Base-by-base conservation (phyloP, 2,113 vertebrate genomes). In the Bubo blakistoni region DNA sequence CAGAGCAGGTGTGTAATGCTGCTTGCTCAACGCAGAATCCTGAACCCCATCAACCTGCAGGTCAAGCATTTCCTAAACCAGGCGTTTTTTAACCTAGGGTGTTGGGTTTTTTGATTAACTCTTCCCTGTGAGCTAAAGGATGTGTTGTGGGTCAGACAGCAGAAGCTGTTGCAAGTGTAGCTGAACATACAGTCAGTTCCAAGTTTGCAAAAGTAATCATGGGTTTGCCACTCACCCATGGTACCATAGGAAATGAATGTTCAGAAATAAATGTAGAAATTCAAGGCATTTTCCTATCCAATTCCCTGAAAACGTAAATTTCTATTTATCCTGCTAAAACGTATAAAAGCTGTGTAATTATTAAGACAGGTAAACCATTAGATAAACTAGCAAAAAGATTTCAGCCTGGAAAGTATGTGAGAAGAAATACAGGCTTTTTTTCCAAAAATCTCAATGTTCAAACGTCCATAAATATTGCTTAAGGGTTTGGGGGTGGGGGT, bases 381-480 rank as follows among this genome's bases (percentile, higher is more conserved):
- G 65, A 88, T 78, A 94, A 87, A 91, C 81, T 73, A 86, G 66
- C 57, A 83, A 95, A 96, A 81, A 14, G 16, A 83, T 87, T 95
- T 96, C 71, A 92, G 83, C 49, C 84, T 65, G 82, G 70, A 94
- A 97, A 93, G 65, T n/a, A 94, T 3, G 20, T 29, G 69, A 95
- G 58, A 74, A 94, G 92, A 91, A 94, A 94, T n/a, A 67, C 76
- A 92, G 81, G 69, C 42, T 88, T 89, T 82, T 94, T 94, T 94
- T 54, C 85, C 94, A 67, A 17, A 86, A 96, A 95, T n/a, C n/a
- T n/a, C 58, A 93, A 30, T 82, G 96, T 97, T 90, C 55, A 94
- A 57, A 96, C 87, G 52, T 83, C 92, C 80, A 72, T 46, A 97
- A 92, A 95, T 77, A 81, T 66, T 87, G 95, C 63, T 74, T 77